Evolutionary conservation across 2,888 invertebrate species (phyloP), one percentile per base, ranked within the genome.

Genomic region (Poecilobothrus nobilitatus): DNA sequence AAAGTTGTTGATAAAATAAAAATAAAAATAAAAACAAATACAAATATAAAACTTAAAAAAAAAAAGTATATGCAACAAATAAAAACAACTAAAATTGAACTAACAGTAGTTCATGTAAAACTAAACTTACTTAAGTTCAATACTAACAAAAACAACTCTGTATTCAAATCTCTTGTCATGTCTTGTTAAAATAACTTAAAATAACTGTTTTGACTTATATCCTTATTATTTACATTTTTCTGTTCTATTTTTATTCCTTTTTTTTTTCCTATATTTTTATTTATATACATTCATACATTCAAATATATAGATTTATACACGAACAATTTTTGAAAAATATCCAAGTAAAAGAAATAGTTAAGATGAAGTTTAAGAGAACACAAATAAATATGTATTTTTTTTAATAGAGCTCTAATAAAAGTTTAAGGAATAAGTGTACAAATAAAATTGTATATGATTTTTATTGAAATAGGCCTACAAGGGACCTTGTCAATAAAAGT

Each of bases 151-250:
- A 41, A 53, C n/a, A n/a, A 53, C n/a, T n/a, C n/a, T 53, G 53
- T 53, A n/a, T n/a, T 53, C n/a, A 53, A 53, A 53, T 53, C 53
- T 53, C 53, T 53, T 53, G 53, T n/a, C n/a, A 53, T 53, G 18
- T 53, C 53, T 53, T 53, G 53, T n/a, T 53, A 53, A 53, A 53
- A 53, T n/a, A 53, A 53, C 53, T n/a, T n/a, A 18, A 53, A n/a
- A 53, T 53, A 18, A 53, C 53, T 53, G 53, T 53, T 18, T 53
- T 53, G 53, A 53, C 53, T 53, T 53, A 18, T 53, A 53, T 53
- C 53, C 53, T 53, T 53, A 53, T 53, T 53, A 53, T 53, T 53
- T 53, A 41, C 41, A 3, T 8, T 41, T n/a, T n/a, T n/a, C n/a
- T n/a, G n/a, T n/a, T n/a, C n/a, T 41, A 12, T 12, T 41, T 9